Conservation (phyloP, 2,888 invertebrate species). For the Stictocephala bisonia region DNA sequence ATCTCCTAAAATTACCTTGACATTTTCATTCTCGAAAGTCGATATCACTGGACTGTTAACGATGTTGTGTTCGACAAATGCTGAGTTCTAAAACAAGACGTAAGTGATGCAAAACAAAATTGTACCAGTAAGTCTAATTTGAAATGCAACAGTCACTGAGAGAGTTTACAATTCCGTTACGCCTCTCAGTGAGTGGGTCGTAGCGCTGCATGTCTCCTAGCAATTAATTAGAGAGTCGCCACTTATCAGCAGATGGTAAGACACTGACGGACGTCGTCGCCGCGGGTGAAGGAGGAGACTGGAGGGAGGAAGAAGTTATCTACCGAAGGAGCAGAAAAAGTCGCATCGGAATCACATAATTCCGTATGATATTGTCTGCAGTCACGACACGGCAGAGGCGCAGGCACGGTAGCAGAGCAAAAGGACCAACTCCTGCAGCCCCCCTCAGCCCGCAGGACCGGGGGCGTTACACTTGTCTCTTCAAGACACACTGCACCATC, state of each 20-base stretch:
- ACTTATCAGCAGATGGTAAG: not conserved
- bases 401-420: too few relatives aligned
- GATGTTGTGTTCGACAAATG: too few relatives aligned
- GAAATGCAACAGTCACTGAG: too few relatives aligned
- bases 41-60: too few relatives aligned
- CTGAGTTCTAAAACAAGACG: too few relatives aligned
- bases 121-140: too few relatives aligned
- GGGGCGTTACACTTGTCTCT: constrained; percentile 27
- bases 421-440: not conserved
- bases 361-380: constrained; percentile 45
- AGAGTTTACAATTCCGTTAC: too few relatives aligned
- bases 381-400: constrained; percentile 47
- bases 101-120: too few relatives aligned
- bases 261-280: not conserved
- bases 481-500: constrained; percentile 38
- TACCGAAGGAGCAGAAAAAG: constrained; percentile 36
- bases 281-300: constrained; percentile 9
- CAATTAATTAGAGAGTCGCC: not conserved
- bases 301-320: not conserved
- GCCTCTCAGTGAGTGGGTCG: constrained; percentile 33
- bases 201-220: not conserved
- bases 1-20: too few relatives aligned
- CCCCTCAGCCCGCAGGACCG: constrained; percentile 35
- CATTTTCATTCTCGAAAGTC: too few relatives aligned
- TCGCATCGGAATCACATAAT: constrained; percentile 49